Percentiles rank a stretch among this genome's conserved stretches.
These are phyloP conservation scores for Halcyon chelicuti DNA, from an alignment of 2,797 vertebrate genomes.

Conservation along the genomic window DNA sequence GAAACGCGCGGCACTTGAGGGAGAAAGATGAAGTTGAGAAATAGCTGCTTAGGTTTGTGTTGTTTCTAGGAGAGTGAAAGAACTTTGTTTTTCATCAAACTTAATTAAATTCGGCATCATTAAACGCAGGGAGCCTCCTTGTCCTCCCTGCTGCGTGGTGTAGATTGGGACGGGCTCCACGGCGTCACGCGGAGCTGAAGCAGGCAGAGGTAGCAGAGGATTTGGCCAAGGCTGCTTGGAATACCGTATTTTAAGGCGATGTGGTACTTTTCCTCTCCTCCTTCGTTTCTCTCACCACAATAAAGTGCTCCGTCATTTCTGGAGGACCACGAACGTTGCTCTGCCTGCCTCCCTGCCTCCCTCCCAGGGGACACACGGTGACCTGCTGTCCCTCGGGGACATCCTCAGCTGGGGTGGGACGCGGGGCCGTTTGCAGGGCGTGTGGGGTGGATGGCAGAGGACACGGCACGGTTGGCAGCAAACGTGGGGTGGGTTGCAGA, in stretches of 20 bases:
- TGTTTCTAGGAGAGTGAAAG: not conserved
- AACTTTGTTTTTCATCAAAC: slow-evolving; percentile 25
- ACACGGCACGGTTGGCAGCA: too few relatives aligned
- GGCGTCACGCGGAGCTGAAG: not conserved
- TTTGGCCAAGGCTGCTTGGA: slow-evolving; percentile 13
- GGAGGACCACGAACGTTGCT: not conserved
- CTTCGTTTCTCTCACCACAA: not conserved
- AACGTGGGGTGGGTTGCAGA: not conserved
- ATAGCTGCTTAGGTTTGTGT: not conserved
- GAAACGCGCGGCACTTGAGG: not conserved
- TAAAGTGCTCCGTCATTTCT: not conserved
- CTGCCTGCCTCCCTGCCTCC: not conserved
- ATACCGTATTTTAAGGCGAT: not conserved
- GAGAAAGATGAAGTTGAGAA: not conserved
- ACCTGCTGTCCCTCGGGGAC: not conserved
- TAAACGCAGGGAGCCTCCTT: not conserved
- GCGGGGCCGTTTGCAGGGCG: not conserved
- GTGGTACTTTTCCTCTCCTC: slow-evolving; percentile 27
- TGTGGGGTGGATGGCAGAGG: not conserved
- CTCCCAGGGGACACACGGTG: not conserved
- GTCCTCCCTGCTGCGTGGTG: slow-evolving; percentile 6
- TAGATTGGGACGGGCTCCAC: not conserved
- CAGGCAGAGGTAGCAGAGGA: not conserved
- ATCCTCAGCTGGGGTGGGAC: not conserved
- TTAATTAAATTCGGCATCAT: slow-evolving; percentile 30